Percentiles rank a stretch among this genome's conserved stretches.
Evolutionary conservation across 1,140 invertebrate species (phyloP).

Genomic region (Ruditapes philippinarum): DNA sequence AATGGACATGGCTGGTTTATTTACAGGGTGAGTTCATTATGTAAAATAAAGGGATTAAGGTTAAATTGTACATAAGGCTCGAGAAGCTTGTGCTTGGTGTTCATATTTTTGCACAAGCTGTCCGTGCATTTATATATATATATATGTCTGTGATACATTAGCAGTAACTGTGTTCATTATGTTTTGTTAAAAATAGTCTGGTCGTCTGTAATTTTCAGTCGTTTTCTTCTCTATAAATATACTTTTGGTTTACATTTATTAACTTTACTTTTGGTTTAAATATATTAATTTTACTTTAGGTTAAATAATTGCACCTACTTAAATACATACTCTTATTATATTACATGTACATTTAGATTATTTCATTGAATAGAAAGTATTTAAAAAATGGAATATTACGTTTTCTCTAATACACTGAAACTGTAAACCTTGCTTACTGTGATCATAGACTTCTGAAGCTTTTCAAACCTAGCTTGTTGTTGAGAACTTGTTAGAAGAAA

Average conservation of each 20-base stretch:
- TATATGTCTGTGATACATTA: conserved; percentile 44
- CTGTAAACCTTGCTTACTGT: too few species aligned
- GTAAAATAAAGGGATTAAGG: too few species aligned
- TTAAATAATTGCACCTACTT: background rate
- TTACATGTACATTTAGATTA: background rate
- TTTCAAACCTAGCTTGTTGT: too few species aligned
- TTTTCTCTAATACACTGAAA: too few species aligned
- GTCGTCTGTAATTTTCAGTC: background rate
- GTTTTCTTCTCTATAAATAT: background rate
- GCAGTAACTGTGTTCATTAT: conserved; percentile 41
- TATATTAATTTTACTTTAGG: too few species aligned
- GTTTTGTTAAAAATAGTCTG: background rate
- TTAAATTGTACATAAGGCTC: background rate
- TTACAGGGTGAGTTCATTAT: background rate
- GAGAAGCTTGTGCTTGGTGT: background rate
- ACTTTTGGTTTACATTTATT: background rate
- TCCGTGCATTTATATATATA: conserved; percentile 16
- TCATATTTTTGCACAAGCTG: background rate
- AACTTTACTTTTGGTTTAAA: background rate
- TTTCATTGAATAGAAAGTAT: too few species aligned
- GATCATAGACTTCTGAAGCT: too few species aligned
- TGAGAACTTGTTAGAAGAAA: too few species aligned
- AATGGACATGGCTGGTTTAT: background rate
- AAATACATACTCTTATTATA: background rate
- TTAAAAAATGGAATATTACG: too few species aligned